Conservation (phyloP, 2,888 invertebrate genomes). For the Phaonia tiefii region DNA sequence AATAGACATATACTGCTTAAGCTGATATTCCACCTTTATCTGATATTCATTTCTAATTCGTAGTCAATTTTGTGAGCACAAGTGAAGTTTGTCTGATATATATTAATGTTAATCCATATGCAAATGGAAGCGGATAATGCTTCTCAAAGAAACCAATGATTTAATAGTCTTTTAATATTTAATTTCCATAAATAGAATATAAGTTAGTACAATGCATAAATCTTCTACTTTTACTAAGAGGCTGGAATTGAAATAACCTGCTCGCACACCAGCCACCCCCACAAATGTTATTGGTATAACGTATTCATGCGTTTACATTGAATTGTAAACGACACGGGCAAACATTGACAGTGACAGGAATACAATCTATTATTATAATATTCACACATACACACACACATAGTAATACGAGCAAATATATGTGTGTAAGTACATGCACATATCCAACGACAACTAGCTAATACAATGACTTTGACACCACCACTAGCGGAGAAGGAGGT, state of each 20-base stretch:
- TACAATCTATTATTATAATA: constrained; percentile 49
- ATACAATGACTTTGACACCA: constrained; percentile 40
- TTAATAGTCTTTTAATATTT: not conserved
- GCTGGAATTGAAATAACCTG: not conserved
- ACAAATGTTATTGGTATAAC: not conserved
- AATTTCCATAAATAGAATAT: constrained; percentile 1
- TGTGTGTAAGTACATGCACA: no score
- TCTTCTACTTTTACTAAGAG: not conserved
- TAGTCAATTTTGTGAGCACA: no score
- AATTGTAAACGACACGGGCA: constrained; percentile 26
- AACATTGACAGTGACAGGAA: constrained; percentile 57
- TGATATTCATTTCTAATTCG: no score
- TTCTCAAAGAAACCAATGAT: constrained; percentile 1
- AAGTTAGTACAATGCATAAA: not conserved
- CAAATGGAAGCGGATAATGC: not conserved
- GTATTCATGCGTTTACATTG: constrained; percentile 10
- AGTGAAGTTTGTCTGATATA: no score
- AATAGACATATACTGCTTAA: no score
- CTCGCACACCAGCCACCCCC: not conserved
- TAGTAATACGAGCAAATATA: not conserved
- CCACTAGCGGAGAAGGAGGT: not conserved
- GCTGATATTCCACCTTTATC: no score
- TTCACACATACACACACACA: constrained; percentile 11
- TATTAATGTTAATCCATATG: not conserved
- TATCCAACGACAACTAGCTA: constrained; percentile 52